Percentiles rank a stretch among this genome's conserved stretches.
Evolutionary conservation across 1,140 invertebrate species (phyloP).

Genomic region (Cyclina sinensis): DNA sequence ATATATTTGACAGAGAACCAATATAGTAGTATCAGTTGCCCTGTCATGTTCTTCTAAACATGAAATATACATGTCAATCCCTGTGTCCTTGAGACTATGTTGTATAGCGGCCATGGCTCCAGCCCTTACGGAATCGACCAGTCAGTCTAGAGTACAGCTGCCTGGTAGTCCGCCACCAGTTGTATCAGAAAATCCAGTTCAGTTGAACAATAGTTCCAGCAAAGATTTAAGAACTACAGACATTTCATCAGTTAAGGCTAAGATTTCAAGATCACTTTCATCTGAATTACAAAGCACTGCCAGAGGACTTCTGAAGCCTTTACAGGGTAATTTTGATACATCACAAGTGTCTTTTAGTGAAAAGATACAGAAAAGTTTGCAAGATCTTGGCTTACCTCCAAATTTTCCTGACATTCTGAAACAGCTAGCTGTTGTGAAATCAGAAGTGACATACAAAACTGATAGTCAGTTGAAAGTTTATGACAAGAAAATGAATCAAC

Average conservation of each 20-base stretch:
- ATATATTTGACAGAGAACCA: neutral
- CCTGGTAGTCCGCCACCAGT: constrained; percentile 72
- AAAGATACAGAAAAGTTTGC: constrained; percentile 23
- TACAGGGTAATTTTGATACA: constrained; percentile 26
- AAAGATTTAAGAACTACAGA: neutral
- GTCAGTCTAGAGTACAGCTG: constrained; percentile 79
- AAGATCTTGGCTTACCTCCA: neutral
- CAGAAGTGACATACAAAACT: neutral
- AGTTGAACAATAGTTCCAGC: neutral
- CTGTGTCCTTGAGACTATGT: constrained; percentile 84
- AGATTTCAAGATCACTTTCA: constrained; percentile 27
- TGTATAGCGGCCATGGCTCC: constrained; percentile 85
- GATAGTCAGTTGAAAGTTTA: neutral
- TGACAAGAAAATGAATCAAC: constrained; percentile 73
- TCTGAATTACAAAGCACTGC: constrained; percentile 30
- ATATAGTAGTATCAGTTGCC: neutral
- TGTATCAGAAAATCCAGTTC: constrained; percentile 33
- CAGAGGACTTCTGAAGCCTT: constrained; percentile 35
- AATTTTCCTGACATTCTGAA: constrained; percentile 25
- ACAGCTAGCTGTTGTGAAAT: constrained; percentile 1
- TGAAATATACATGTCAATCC: constrained; percentile 77
- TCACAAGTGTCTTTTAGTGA: neutral
- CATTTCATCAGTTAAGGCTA: neutral
- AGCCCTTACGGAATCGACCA: constrained; percentile 83
- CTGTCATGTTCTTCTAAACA: constrained; percentile 30